Evolutionary conservation across 2,888 invertebrate species (phyloP).

Genomic region (Athalia cordata): DNA sequence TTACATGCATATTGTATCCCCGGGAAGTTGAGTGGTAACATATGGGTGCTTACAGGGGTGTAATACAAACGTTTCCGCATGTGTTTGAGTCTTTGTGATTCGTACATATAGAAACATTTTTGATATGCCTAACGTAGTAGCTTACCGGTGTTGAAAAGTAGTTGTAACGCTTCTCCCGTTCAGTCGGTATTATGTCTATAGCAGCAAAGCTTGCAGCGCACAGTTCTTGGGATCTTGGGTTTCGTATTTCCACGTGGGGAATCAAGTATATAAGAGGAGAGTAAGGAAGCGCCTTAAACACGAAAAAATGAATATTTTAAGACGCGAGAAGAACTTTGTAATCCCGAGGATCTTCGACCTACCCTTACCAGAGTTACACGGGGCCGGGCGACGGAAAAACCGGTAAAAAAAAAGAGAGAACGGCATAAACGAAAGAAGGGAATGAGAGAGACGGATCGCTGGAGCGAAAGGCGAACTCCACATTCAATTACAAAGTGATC

Average conservation of each 20-base stretch:
- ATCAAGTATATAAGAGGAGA: neutral
- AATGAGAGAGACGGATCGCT: constrained; percentile 46
- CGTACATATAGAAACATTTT: no score
- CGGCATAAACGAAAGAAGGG: constrained; percentile 47
- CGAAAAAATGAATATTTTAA: constrained; percentile 41
- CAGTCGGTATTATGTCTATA: neutral
- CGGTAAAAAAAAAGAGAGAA: constrained; percentile 42
- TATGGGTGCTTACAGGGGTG: no score
- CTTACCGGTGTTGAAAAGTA: neutral
- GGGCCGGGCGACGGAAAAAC: neutral
- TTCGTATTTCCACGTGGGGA: constrained; percentile 9
- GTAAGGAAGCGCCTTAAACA: constrained; percentile 36
- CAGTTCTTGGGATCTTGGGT: neutral
- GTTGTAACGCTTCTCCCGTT: constrained; percentile 7
- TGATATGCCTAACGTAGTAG: no score
- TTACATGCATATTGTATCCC: no score
- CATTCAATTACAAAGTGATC: constrained; percentile 68
- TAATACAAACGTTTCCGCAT: no score
- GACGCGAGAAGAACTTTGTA: constrained; percentile 38
- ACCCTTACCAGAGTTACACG: no score
- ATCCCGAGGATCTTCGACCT: constrained; percentile 22
- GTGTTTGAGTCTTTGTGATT: no score
- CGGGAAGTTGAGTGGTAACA: no score
- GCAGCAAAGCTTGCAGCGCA: neutral
- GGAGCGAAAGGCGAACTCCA: constrained; percentile 49